Conservation (phyloP, 2,797 vertebrate species). For the Spizella passerina region DNA sequence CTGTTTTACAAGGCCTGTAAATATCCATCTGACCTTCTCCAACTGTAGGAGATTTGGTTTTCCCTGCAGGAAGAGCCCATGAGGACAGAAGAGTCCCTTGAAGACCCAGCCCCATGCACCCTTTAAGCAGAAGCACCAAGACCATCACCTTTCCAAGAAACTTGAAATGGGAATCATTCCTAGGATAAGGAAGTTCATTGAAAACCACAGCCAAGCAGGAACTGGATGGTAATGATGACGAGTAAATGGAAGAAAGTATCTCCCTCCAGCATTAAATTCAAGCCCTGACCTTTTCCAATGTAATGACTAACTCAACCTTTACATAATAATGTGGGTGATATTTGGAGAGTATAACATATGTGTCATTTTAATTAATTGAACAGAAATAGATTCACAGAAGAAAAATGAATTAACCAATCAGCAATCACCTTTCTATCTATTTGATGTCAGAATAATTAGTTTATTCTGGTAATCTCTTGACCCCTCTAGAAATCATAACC, state of each 20-base stretch:
- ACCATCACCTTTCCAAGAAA: not conserved
- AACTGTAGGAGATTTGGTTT: not conserved
- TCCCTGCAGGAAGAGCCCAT: not conserved
- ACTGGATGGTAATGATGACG: slow-evolving; percentile 11
- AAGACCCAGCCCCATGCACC: not conserved
- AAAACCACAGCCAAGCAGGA: not conserved
- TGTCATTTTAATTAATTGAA: slow-evolving; percentile 75
- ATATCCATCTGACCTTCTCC: not conserved
- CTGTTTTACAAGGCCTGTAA: not conserved
- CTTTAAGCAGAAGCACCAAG: not conserved
- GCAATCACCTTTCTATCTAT: slow-evolving; percentile 28
- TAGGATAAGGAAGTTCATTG: not conserved
- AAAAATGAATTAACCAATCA: slow-evolving; percentile 62
- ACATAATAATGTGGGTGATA: slow-evolving; percentile 71
- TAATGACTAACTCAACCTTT: slow-evolving; percentile 72
- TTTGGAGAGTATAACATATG: slow-evolving; percentile 68
- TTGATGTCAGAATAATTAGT: slow-evolving; percentile 65
- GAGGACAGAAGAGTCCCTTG: not conserved
- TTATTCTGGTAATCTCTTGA: slow-evolving; percentile 62
- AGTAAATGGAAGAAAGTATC: slow-evolving; percentile 48
- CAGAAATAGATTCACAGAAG: slow-evolving; percentile 70
- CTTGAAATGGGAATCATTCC: not conserved
- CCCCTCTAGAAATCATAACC: slow-evolving; percentile 48
- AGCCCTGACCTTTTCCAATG: slow-evolving; percentile 67
- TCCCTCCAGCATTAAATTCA: slow-evolving; percentile 62